These are phyloP conservation scores for Ichneumoninae sp. DNA, from an alignment of 2,888 invertebrate species.

Conservation along the genomic window DNA sequence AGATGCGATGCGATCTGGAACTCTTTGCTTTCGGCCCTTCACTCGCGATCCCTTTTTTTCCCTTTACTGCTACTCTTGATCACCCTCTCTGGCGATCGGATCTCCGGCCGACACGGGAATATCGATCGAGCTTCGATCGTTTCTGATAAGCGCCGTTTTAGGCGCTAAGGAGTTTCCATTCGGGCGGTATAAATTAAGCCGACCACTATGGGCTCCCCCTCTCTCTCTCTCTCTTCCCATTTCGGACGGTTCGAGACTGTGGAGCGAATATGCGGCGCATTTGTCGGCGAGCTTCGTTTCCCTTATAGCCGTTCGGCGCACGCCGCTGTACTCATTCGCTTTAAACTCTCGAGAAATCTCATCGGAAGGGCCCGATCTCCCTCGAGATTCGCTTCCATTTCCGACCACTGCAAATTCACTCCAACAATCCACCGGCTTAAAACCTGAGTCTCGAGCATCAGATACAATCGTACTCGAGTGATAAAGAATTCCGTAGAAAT, in stretches of 20 bases:
- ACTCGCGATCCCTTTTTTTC: constrained; percentile 48
- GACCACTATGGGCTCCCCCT: constrained; percentile 44
- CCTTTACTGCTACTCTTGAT: constrained; percentile 15
- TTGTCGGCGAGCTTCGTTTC: constrained; percentile 42
- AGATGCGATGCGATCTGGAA: constrained; percentile 79
- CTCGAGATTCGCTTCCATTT: constrained; percentile 48
- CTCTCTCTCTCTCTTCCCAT: neutral
- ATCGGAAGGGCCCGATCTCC: constrained; percentile 48
- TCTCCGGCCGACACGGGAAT: constrained; percentile 76
- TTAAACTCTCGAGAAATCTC: constrained; percentile 54
- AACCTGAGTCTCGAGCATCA: constrained; percentile 27
- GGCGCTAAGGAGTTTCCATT: constrained; percentile 82
- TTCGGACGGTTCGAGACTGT: constrained; percentile 41
- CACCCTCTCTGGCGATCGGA: constrained; percentile 77
- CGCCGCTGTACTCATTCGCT: constrained; percentile 30
- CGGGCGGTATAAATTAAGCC: constrained; percentile 78
- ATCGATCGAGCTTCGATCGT: constrained; percentile 81
- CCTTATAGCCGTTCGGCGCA: constrained; percentile 25
- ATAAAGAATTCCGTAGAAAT: constrained; percentile 24
- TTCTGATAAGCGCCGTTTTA: constrained; percentile 80
- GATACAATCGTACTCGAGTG: constrained; percentile 40
- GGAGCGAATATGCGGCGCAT: constrained; percentile 43
- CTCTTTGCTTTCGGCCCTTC: constrained; percentile 76
- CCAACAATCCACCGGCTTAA: constrained; percentile 30
- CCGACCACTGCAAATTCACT: constrained; percentile 32